Evolutionary conservation across 2,888 invertebrate species (phyloP), one percentile per base, ranked within the genome.

Genomic region (Cyaniris semiargus): DNA sequence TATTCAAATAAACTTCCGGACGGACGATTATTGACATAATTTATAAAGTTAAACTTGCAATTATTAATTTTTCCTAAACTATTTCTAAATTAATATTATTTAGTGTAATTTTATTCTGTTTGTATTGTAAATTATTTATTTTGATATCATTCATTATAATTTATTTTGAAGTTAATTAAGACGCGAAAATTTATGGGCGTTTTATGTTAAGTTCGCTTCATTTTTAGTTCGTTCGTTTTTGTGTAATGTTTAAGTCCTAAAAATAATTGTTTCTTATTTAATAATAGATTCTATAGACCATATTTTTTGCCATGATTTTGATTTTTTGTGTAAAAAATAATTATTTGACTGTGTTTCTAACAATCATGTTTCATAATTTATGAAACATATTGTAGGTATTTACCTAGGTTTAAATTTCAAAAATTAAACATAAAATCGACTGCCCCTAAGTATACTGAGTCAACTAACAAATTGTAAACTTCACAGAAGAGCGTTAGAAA

Each of bases 141-240:
- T 74, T 44, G 53, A 74, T 74, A 74, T 23, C 6, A 74, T 74
- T 74, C 74, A 74, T 74, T 74, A 6, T 23, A 74, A 74, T 74
- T 74, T 74, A 74, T 74, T 74, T 74, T 74, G 74, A 74, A 74
- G 74, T 74, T 74, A 74, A 74, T 74, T 74, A 74, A 53, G 74
- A 74, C 74, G 74, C 74, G 74, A 74, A 44, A 31, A 74, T 74
- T 53, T 74, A 74, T 74, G 48, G 44, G 8, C 23, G 53, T 74
- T 53, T 74, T 48, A 74, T 74, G 74, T 74, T 53, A 74, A 74
- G 27, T 53, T 38, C 27, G 48, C 48, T 48, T 53, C 10, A 74
- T 74, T 74, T 72, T 74, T 74, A 74, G 23, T 27, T 71, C 10
- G 1, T 71, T 38, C n/a, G n/a, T 71, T 71, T 71, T 38, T 38